Evolutionary conservation across 2,888 invertebrate genomes (phyloP).

Genomic region (Mythimna albipuncta): DNA sequence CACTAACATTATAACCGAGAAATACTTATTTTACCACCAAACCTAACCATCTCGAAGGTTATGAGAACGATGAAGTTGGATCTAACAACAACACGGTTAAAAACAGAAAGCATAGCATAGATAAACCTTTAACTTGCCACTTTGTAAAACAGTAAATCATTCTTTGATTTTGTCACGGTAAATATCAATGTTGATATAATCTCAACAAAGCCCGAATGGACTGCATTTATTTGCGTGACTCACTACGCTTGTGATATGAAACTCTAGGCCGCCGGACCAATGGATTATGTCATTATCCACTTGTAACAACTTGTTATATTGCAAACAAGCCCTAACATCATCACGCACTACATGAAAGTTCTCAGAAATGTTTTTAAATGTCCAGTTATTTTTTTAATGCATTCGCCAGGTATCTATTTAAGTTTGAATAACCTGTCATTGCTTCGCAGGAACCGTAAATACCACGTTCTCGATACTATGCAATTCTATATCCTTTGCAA

Average conservation of each 20-base stretch:
- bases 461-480: slow-evolving; percentile 12
- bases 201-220: slow-evolving; percentile 58
- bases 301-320: slow-evolving; percentile 78
- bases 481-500: slow-evolving; percentile 32
- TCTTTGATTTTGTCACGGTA: slow-evolving; percentile 42
- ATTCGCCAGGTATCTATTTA: slow-evolving; percentile 27
- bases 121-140: slow-evolving; percentile 1
- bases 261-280: slow-evolving; percentile 71
- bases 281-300: slow-evolving; percentile 84
- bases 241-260: slow-evolving; percentile 76
- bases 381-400: slow-evolving; percentile 58
- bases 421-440: slow-evolving; percentile 36
- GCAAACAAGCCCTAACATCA: slow-evolving; percentile 68
- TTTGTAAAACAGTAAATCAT: slow-evolving; percentile 28
- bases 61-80: slow-evolving; percentile 10
- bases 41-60: slow-evolving; percentile 21
- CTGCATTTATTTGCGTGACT: slow-evolving; percentile 80
- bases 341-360: slow-evolving; percentile 68
- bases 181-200: slow-evolving; percentile 63
- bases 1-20: slow-evolving; percentile 32
- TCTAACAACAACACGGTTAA: slow-evolving; percentile 16
- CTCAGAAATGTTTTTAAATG: slow-evolving; percentile 66
- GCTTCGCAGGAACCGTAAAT: slow-evolving; percentile 10
- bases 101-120: slow-evolving; percentile 16
- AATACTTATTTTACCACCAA: slow-evolving; percentile 21